Percentiles rank a stretch among this genome's conserved stretches.
phyloP scores from a whole-genome alignment of 2,888 invertebrate species.

The Neuroscelio doddi region DNA sequence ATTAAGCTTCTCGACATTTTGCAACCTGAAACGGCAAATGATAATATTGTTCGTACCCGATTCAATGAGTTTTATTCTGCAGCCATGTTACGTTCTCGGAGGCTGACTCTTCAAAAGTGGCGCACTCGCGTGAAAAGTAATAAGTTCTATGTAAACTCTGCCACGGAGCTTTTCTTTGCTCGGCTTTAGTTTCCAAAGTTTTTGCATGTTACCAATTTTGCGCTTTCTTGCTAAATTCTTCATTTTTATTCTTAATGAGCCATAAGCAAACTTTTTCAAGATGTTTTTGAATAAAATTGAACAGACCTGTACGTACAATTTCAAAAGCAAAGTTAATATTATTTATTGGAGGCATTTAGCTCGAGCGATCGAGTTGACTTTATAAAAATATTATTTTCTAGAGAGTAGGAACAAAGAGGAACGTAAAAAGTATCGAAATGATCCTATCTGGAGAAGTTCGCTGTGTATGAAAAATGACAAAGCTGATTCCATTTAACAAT shows the following conservation, averaged over 20 bases:
- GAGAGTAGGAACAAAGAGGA: too few species aligned
- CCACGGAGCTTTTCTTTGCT: constrained; percentile 4
- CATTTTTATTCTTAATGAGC: background rate
- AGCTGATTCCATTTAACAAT: constrained; percentile 9
- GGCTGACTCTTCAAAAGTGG: background rate
- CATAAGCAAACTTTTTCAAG: background rate
- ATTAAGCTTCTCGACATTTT: constrained; percentile 13
- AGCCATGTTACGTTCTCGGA: background rate
- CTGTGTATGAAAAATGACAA: constrained; percentile 5
- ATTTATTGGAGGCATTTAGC: too few species aligned
- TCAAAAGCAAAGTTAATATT: too few species aligned
- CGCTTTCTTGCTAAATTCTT: constrained; percentile 2
- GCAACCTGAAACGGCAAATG: constrained; percentile 13
- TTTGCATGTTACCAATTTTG: constrained; percentile 10
- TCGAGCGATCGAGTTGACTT: too few species aligned
- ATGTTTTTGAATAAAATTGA: too few species aligned
- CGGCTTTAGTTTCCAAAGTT: constrained; percentile 13
- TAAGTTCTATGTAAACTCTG: constrained; percentile 5
- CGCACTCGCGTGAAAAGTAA: constrained; percentile 4
- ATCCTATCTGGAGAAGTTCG: background rate
- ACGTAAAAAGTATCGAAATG: constrained; percentile 1
- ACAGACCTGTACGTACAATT: too few species aligned
- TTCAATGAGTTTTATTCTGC: constrained; percentile 10
- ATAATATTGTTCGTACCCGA: constrained; percentile 26
- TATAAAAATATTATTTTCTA: background rate